Evolutionary conservation across 2,888 invertebrate species (phyloP).

Genomic region (Cryptocheilus praepositus): DNA sequence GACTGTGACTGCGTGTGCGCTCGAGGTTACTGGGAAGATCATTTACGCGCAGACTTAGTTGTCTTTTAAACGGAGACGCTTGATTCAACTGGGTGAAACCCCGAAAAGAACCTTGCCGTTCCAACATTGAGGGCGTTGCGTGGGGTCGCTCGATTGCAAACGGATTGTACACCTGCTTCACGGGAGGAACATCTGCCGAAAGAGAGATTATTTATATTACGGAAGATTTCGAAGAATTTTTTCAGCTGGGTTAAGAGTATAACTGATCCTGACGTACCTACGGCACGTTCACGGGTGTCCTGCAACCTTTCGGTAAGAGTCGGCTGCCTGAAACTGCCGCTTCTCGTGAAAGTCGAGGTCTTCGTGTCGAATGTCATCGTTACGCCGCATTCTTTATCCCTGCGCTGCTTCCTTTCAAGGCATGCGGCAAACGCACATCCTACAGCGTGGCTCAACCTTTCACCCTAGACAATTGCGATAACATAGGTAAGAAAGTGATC

Average conservation of each 20-base stretch:
- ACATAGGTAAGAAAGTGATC: too few relatives aligned
- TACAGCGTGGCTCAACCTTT: slow-evolving; percentile 98
- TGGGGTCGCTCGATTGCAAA: slow-evolving; percentile 97
- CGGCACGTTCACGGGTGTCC: slow-evolving; percentile 77
- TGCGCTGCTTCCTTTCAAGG: slow-evolving; percentile 96
- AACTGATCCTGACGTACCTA: slow-evolving; percentile 74
- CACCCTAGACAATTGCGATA: too few relatives aligned
- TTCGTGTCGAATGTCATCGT: slow-evolving; percentile 94
- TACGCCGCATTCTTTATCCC: slow-evolving; percentile 97
- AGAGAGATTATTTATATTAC: background rate
- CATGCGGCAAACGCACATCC: slow-evolving; percentile 99
- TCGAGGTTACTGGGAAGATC: slow-evolving; percentile 97
- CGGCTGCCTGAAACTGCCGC: slow-evolving; percentile 93
- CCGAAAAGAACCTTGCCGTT: slow-evolving; percentile 96
- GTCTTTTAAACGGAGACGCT: slow-evolving; percentile 95
- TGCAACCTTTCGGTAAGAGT: slow-evolving; percentile 86
- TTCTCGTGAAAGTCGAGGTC: slow-evolving; percentile 93
- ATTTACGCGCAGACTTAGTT: slow-evolving; percentile 94
- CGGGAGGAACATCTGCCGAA: slow-evolving; percentile 74
- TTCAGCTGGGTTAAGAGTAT: background rate
- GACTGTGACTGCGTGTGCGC: slow-evolving; percentile 78
- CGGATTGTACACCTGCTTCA: slow-evolving; percentile 86
- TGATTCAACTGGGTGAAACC: slow-evolving; percentile 89
- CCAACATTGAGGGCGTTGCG: slow-evolving; percentile 94
- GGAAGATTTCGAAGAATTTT: background rate